A percentile compares a stretch with the other conserved stretches of the same genome.
Conservation (phyloP, 1,140 invertebrate species). For the Caenorhabditis tropicalis region DNA sequence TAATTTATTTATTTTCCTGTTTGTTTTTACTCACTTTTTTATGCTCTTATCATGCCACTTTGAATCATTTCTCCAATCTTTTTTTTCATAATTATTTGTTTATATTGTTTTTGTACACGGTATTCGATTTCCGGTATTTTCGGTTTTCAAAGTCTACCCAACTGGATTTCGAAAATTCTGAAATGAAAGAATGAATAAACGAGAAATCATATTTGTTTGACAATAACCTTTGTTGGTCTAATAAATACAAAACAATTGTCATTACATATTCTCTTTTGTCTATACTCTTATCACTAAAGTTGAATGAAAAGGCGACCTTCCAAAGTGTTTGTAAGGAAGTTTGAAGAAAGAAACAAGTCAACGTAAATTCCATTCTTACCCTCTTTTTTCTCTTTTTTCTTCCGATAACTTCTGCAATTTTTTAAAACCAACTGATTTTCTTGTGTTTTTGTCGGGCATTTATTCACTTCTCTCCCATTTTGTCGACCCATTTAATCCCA, state of each 20-base stretch:
- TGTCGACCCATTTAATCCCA: background rate
- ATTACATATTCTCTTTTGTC: background rate
- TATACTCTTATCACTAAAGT: conserved; percentile 13
- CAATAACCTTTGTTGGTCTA: background rate
- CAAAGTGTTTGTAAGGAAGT: background rate
- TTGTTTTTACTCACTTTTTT: too few relatives aligned
- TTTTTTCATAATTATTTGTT: too few relatives aligned
- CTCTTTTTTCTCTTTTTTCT: background rate
- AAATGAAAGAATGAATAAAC: background rate
- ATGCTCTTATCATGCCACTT: too few relatives aligned
- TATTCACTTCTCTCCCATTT: background rate
- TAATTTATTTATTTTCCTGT: too few relatives aligned
- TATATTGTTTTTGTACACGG: background rate
- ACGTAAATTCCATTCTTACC: background rate
- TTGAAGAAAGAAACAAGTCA: background rate
- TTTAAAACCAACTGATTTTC: background rate
- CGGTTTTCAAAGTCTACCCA: background rate
- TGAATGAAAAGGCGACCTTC: background rate
- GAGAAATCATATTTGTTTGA: background rate
- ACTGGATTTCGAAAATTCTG: background rate
- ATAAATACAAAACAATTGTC: background rate
- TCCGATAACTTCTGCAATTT: background rate
- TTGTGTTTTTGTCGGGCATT: background rate
- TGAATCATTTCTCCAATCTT: too few relatives aligned
- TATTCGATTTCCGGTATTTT: background rate